Base-by-base conservation (phyloP, 1,140 invertebrate genomes). In the Anoplolepis gracilipes region DNA sequence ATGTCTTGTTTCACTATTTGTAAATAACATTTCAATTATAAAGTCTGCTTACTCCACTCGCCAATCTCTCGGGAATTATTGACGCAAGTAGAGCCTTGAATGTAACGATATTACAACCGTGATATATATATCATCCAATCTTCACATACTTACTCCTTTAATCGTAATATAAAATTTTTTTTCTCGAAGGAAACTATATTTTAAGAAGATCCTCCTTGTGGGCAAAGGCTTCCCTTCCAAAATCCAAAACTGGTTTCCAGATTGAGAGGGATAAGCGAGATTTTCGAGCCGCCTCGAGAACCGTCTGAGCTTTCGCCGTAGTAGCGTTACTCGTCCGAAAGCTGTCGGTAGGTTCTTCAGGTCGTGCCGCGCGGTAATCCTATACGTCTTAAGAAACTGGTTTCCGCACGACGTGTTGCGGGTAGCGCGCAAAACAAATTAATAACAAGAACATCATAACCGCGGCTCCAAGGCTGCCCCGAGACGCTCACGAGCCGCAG, bases 381-480 rank as follows among this genome's bases (percentile, higher is more conserved):
- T 88, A 91, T 91, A 91, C 86, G 87, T 90, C 89, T 90, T 85
- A 79, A 91, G 90, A 91, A 91, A 91, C 90, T 91, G 90, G 90
- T 91, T 91, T 91, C 90, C 90, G 86, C 85, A 85, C 90, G 84
- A 85, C 87, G 87, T 88, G 90, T 89, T 91, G 90, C 88, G 90
- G 86, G 90, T 90, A 88, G 90, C 86, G 90, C 81, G 90, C 90
- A 91, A 91, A 91, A 91, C 90, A 91, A 91, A 91, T 91, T 91
- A 91, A 91, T 91, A 91, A 91, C 90, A 91, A 91, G 90, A 91
- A 88, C 90, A 91, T 91, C 90, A 91, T 91, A 91, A 91, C 90
- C 90, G 65, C 72, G 79, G 78, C 61, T 84, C 84, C 90, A 91
- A 91, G 90, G 90, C 86, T 91, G 90, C 72, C 11, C 53, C 86